Evolutionary conservation across 2,113 vertebrate genomes (phyloP).

Genomic region (Tursiops truncatus): DNA sequence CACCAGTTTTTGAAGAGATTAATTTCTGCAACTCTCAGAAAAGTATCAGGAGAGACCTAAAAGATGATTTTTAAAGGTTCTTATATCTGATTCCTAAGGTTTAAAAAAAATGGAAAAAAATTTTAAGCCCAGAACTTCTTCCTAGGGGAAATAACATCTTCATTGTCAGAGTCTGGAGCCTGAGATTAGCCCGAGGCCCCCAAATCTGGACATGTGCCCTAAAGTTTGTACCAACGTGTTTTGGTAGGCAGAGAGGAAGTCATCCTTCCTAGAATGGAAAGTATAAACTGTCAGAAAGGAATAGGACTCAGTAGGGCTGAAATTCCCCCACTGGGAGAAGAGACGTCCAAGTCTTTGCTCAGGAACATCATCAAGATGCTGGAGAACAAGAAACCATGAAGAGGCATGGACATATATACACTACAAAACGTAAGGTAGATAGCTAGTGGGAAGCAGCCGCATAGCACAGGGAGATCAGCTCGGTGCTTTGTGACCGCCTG

Average conservation of each 20-base stretch:
- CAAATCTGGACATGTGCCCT: not conserved
- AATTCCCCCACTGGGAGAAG: not conserved
- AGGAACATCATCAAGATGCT: not conserved
- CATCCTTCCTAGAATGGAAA: not conserved
- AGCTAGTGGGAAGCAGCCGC: too few relatives aligned
- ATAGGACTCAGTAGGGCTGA: not conserved
- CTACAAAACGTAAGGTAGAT: too few relatives aligned
- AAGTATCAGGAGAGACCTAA: constrained; percentile 22
- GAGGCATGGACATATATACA: too few relatives aligned
- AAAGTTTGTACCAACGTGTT: not conserved
- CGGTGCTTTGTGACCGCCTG: too few relatives aligned
- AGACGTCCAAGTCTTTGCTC: not conserved
- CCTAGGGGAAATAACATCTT: not conserved
- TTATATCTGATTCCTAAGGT: not conserved
- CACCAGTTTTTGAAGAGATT: not conserved
- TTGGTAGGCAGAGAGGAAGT: not conserved
- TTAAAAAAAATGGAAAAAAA: not conserved
- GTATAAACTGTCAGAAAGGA: not conserved
- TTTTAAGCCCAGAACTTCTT: not conserved
- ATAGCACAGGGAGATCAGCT: too few relatives aligned
- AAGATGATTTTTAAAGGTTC: not conserved
- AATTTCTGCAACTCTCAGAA: constrained; percentile 23
- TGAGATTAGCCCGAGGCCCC: not conserved
- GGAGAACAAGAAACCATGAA: not conserved
- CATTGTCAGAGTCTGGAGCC: not conserved